Percentiles rank a stretch among this genome's conserved stretches.
phyloP scores from a whole-genome alignment of 2,797 vertebrate genomes.

The Heterohyrax brucei region DNA sequence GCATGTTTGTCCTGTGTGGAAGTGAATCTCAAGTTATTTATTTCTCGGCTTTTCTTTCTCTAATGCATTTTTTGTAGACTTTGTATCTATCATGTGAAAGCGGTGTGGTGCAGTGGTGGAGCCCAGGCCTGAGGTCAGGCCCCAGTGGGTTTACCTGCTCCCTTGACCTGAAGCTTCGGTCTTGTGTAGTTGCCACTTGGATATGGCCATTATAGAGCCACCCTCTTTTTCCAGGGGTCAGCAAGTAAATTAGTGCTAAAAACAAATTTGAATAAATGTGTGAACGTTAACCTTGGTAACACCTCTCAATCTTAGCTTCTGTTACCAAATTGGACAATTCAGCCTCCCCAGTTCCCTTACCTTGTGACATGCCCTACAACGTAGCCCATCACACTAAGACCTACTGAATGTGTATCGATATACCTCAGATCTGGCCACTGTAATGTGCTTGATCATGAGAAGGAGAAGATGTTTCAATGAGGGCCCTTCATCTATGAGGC shows the following conservation, averaged over 20 bases:
- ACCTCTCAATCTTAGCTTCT: background rate
- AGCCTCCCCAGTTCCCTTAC: background rate
- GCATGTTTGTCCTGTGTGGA: background rate
- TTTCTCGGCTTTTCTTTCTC: background rate
- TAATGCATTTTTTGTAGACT: background rate
- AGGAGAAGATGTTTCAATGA: background rate
- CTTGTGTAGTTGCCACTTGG: background rate
- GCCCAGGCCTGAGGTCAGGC: background rate
- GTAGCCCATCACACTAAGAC: background rate
- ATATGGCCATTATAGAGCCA: background rate
- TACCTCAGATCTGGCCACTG: background rate
- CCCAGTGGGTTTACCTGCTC: background rate
- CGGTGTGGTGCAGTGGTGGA: background rate
- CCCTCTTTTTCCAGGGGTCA: background rate
- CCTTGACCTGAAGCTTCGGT: constrained; percentile 28
- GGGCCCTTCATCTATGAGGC: background rate
- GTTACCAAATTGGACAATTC: background rate
- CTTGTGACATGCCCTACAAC: background rate
- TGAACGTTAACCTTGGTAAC: background rate
- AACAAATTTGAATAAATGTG: background rate
- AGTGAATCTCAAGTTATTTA: background rate
- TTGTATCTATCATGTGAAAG: background rate
- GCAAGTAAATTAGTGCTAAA: constrained; percentile 44
- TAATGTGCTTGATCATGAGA: background rate
- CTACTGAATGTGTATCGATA: background rate